phyloP scores from a whole-genome alignment of 2,888 invertebrate species.

The Plutella xylostella region DNA sequence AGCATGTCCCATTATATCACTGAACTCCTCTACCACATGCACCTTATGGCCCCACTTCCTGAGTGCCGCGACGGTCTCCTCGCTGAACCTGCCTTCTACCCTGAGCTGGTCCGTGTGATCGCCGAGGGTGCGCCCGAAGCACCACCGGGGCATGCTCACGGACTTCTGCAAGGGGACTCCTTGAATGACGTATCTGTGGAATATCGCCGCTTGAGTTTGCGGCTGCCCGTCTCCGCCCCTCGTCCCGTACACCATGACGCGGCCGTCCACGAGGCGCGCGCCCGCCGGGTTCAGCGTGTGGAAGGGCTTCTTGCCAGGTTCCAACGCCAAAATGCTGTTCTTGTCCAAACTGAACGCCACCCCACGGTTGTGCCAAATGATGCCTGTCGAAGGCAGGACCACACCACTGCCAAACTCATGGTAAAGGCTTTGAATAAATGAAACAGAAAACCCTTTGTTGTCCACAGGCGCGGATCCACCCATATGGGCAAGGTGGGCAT shows the following conservation, averaged over 20 bases:
- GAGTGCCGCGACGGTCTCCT: constrained; percentile 37
- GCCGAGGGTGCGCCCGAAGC: constrained; percentile 35
- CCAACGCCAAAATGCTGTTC: constrained; percentile 33
- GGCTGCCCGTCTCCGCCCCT: constrained; percentile 56
- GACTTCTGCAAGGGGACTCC: constrained; percentile 36
- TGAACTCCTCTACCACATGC: constrained; percentile 29
- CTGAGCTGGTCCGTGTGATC: constrained; percentile 27
- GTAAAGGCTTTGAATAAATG: constrained; percentile 55
- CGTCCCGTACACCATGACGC: constrained; percentile 49
- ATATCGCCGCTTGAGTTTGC: constrained; percentile 55
- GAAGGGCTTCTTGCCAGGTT: constrained; percentile 52
- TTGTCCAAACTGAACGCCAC: constrained; percentile 35
- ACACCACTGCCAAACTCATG: constrained; percentile 46
- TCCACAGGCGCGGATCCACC: too few species aligned
- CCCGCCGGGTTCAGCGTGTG: constrained; percentile 54
- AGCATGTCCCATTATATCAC: constrained; percentile 40
- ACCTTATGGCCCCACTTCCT: constrained; percentile 40
- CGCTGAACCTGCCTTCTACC: constrained; percentile 41
- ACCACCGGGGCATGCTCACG: constrained; percentile 45
- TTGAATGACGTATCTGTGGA: constrained; percentile 53
- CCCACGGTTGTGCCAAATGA: constrained; percentile 56
- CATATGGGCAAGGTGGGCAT: too few species aligned
- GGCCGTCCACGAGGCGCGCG: constrained; percentile 48
- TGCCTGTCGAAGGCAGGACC: constrained; percentile 49
- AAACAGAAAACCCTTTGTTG: constrained; percentile 50